A percentile compares a stretch with the other conserved stretches of the same genome.
These are phyloP conservation scores for Taeniopygia guttata DNA, from an alignment of 2,797 vertebrate species.

Conservation along the genomic window DNA sequence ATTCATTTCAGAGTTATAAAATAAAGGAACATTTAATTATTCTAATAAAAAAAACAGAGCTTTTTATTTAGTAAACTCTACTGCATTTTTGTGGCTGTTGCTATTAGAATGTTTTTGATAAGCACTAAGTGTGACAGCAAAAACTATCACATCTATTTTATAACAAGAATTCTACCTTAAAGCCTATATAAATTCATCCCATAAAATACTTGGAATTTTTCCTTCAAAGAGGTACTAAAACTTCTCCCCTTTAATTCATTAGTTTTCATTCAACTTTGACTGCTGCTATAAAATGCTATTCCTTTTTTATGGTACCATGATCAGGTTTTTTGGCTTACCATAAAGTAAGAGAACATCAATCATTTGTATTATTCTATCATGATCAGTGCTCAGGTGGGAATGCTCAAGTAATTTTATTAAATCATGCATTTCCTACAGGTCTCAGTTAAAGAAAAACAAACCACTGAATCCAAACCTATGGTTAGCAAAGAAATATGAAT, in stretches of 20 bases:
- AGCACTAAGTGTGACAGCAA: neutral
- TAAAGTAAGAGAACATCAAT: conserved; percentile 49
- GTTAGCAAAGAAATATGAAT: conserved; percentile 23
- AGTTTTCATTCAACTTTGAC: conserved; percentile 59
- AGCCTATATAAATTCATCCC: neutral
- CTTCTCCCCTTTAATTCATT: conserved; percentile 40
- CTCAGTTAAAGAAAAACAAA: conserved; percentile 42
- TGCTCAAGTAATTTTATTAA: conserved; percentile 45
- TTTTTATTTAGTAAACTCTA: neutral
- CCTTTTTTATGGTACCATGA: conserved; percentile 40
- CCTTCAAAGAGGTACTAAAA: conserved; percentile 30
- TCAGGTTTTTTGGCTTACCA: conserved; percentile 48
- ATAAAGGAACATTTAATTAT: neutral
- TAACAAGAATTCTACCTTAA: neutral
- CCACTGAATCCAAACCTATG: neutral
- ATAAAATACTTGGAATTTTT: conserved; percentile 36
- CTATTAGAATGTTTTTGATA: neutral
- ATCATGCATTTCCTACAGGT: conserved; percentile 21
- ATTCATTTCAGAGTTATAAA: neutral
- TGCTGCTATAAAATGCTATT: conserved; percentile 53
- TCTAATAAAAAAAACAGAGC: neutral
- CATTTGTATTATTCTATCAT: conserved; percentile 44
- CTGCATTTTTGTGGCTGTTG: neutral
- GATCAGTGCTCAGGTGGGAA: conserved; percentile 38
- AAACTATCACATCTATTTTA: neutral